Base-by-base conservation (phyloP, 2,797 vertebrate species). In the Enteromius viviparus region DNA sequence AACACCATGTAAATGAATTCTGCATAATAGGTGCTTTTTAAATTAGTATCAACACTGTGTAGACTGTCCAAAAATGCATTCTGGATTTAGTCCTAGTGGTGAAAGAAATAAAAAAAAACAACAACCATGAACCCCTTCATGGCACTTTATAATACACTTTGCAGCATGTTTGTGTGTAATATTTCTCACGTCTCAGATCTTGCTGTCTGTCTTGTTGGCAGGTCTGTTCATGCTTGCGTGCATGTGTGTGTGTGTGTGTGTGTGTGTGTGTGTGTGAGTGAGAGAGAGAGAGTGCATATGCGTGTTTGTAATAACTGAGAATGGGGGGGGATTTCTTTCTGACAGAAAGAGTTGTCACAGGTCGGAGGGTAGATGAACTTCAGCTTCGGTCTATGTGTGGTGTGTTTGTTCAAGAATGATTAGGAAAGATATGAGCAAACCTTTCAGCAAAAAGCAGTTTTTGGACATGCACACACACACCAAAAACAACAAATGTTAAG, bases 151-250 rank as follows among this genome's bases (percentile, higher is more conserved):
- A 40, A 65, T n/a, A 58, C 51, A 62, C 9, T 77, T 77, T 64
- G n/a, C 40, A 21, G 49, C 37, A 49, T 62, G 64, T 21, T 53
- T 84, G 26, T 80, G 65, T 82, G 10, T 80, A 64, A 77, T 51
- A 80, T 82, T 86, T 75, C 71, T 66, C 45, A 76, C 15, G 37
- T 55, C 51, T 37, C 14, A 81, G 21, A 53, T 75, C 40, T 55
- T 1, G 15, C 45, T 12, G 11, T 45, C 55, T 42, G 11, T 45
- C 55, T 42, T 79, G 23, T 3, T 42, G 17, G 65, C 76, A 34
- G 69, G 85, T 69, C 71, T 32, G 19, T 64, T 49, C 82, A 79
- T 66, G 84, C 42, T 64, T 42, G 3, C 23, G 15, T 6, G 10
- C 49, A 8, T 72, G 58, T 32, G 5, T 51, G 49, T 26, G 26